Evolutionary conservation across 2,113 vertebrate genomes (phyloP), one percentile per base, ranked within the genome.

Genomic region (Oenanthe oenanthe): DNA sequence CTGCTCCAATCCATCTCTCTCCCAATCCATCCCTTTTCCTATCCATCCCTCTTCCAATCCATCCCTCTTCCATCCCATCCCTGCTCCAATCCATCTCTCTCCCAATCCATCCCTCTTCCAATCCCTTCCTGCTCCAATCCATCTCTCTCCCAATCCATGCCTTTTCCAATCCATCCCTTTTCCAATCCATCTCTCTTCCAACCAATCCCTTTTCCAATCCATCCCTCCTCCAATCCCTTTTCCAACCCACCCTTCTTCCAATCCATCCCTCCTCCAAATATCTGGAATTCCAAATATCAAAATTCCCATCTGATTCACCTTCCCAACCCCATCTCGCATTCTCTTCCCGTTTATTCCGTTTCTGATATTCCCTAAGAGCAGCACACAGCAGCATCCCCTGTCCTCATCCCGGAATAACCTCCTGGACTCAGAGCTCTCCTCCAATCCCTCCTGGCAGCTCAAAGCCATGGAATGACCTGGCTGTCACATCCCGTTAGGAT

Each of bases 271-370:
- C 10, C 7, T n/a, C n/a, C 51, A 36, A 45, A 34, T 1, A n/a
- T 2, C 79, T 6, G 45, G 29, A 60, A 42, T 70, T 19, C 78
- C 36, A 17, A 36, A 16, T 3, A 36, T 7, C 25, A 25, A 10
- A 31, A 51, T 10, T 19, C 66, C 24, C 0, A 7, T n/a, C 29
- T 4, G 18, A n/a, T 58, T n/a, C 18, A 1, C 79, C 9, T 34
- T 24, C 9, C 19, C 45, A 4, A 2, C 47, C 31, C 47, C 17
- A 0, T 6, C 15, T 19, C 2, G 3, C 31, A 36, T 17, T 34
- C 47, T 4, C 38, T 43, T 25, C 20, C 79, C 6, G 0, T 25
- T 29, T 4, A 3, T 42, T 7, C 66, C 1, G 0, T 16, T 31
- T 5, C 57, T 6, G 7, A 53, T 0, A 36, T 72, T 83, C 67